A percentile compares a stretch with the other conserved stretches of the same genome.
Conservation (phyloP, 2,888 invertebrate species). For the Agonopterix subpropinquella region DNA sequence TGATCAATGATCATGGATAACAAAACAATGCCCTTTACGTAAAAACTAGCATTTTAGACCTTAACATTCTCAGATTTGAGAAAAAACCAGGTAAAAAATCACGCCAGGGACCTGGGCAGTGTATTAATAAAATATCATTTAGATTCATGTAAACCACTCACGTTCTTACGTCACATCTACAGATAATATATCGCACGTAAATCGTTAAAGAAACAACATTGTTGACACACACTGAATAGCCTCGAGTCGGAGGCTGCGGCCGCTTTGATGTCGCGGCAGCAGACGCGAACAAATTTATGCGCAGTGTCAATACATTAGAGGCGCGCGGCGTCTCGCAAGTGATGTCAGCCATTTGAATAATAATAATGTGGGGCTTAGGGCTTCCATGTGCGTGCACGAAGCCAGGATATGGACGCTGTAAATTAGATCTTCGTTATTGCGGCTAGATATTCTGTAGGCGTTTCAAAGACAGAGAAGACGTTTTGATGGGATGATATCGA, state of each 20-base stretch:
- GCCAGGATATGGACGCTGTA: not conserved
- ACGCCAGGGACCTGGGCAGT: too few relatives aligned
- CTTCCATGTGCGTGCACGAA: not conserved
- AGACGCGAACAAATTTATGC: conserved; percentile 52
- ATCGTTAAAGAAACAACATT: not conserved
- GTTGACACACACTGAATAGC: conserved; percentile 1
- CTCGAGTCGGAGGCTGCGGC: conserved; percentile 1
- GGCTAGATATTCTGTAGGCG: too few relatives aligned
- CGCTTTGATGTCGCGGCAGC: conserved; percentile 34
- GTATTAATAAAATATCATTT: too few relatives aligned
- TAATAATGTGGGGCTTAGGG: conserved; percentile 20
- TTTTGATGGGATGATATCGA: too few relatives aligned
- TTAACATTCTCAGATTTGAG: too few relatives aligned
- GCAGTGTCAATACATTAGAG: conserved; percentile 55
- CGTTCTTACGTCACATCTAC: not conserved
- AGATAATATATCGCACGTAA: not conserved
- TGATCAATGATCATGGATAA: too few relatives aligned
- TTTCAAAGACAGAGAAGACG: too few relatives aligned
- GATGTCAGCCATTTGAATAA: conserved; percentile 52
- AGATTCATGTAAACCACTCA: not conserved
- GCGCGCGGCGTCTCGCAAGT: conserved; percentile 33
- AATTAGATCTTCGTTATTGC: too few relatives aligned
- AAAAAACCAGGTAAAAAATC: too few relatives aligned
- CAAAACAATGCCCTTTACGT: too few relatives aligned
- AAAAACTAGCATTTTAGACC: too few relatives aligned